A percentile compares a stretch with the other conserved stretches of the same genome.
phyloP scores from a whole-genome alignment of 2,888 invertebrate species.

The Drosophila robusta region DNA sequence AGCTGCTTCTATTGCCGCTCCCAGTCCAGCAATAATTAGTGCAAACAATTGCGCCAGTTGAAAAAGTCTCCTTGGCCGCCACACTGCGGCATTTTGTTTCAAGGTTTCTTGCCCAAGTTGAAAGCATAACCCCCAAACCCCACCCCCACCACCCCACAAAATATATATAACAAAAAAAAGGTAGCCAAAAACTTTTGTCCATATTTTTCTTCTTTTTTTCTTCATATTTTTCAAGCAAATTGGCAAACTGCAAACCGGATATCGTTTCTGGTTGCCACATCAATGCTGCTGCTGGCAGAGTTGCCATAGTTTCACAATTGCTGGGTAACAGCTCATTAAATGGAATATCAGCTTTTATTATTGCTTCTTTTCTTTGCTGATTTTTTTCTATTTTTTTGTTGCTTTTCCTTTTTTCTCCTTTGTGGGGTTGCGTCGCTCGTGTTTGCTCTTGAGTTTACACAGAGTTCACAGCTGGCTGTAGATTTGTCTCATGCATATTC shows the following conservation, averaged over 20 bases:
- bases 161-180: neutral
- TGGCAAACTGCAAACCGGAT: conserved; percentile 69
- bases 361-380: conserved; percentile 11
- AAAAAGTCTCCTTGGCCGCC: conserved; percentile 53
- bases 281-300: conserved; percentile 17
- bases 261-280: conserved; percentile 39
- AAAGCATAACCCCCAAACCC: neutral
- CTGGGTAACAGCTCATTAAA: conserved; percentile 59
- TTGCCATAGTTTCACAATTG: conserved; percentile 51
- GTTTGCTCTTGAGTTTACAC: conserved; percentile 16
- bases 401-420: neutral
- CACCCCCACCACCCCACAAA: neutral
- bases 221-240: conserved; percentile 51
- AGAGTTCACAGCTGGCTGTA: conserved; percentile 25
- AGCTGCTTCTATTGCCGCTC: conserved; percentile 6
- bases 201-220: conserved; percentile 39
- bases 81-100: conserved; percentile 66
- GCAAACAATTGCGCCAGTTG: conserved; percentile 75
- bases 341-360: conserved; percentile 25
- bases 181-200: conserved; percentile 12
- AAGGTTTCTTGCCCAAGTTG: conserved; percentile 42
- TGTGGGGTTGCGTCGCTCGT: no score
- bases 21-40: conserved; percentile 68
- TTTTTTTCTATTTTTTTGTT: neutral
- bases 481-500: conserved; percentile 12